Evolutionary conservation across 2,797 vertebrate species (phyloP).

Genomic region (Helicolenus hilgendorfi): DNA sequence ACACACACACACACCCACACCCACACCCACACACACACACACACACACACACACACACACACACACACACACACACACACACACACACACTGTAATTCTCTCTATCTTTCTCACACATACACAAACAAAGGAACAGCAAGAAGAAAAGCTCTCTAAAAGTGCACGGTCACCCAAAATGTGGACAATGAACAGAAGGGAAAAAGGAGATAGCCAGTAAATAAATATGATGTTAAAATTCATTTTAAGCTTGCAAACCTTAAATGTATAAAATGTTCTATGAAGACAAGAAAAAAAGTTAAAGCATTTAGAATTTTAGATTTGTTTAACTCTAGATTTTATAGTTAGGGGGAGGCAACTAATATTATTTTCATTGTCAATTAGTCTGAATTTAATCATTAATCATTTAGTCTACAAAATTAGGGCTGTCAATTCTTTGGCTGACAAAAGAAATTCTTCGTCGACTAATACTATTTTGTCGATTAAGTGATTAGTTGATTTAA

Average conservation of each 20-base stretch:
- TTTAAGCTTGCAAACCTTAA: not conserved
- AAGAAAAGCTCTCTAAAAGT: constrained; percentile 8
- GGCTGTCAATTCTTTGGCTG: too few relatives aligned
- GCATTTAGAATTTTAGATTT: not conserved
- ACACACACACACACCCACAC: too few relatives aligned
- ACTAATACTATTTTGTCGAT: too few relatives aligned
- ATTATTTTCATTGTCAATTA: not conserved
- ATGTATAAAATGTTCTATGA: not conserved
- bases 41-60: too few relatives aligned
- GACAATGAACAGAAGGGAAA: not conserved
- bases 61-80: not conserved
- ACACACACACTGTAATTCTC: not conserved
- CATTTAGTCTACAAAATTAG: not conserved
- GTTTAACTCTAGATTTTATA: not conserved
- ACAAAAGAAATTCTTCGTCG: too few relatives aligned
- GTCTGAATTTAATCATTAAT: not conserved
- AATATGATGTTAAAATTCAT: not conserved
- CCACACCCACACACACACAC: too few relatives aligned
- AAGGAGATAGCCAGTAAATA: not conserved
- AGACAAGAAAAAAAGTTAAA: not conserved
- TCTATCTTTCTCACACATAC: constrained; percentile 15
- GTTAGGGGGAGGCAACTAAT: not conserved
- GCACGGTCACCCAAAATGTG: not conserved
- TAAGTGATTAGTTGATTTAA: too few relatives aligned
- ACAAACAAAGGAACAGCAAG: constrained; percentile 18